These are phyloP conservation scores for Plectrocnemia conspersa DNA, from an alignment of 1,140 invertebrate species.

Conservation along the genomic window DNA sequence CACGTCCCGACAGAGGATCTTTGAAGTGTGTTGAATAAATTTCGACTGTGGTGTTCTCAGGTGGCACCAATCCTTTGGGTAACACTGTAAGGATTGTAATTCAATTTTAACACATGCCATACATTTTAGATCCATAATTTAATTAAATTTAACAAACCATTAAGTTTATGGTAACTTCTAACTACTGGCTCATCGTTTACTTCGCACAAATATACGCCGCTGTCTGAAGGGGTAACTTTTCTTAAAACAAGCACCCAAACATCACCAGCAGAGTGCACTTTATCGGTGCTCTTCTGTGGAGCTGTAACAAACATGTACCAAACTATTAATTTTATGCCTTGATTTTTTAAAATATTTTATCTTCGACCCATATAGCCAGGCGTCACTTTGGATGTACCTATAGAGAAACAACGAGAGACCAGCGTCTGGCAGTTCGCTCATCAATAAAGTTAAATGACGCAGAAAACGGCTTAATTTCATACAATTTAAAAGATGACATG, in stretches of 20 bases:
- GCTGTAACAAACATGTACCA: neutral
- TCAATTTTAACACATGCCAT: neutral
- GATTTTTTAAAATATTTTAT: too few species aligned
- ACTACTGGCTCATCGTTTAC: constrained; percentile 73
- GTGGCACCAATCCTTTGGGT: constrained; percentile 40
- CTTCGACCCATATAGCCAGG: too few species aligned
- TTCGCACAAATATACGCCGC: constrained; percentile 76
- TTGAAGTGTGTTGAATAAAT: constrained; percentile 47
- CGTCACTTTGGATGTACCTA: too few species aligned
- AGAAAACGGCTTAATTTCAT: too few species aligned
- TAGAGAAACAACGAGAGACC: too few species aligned
- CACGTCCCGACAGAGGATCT: constrained; percentile 44
- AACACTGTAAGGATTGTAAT: constrained; percentile 18
- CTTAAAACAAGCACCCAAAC: constrained; percentile 79
- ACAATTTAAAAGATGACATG: too few species aligned
- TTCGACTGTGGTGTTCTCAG: constrained; percentile 46
- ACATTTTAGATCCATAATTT: neutral
- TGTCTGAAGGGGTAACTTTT: constrained; percentile 60
- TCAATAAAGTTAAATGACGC: too few species aligned
- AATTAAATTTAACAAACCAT: constrained; percentile 52
- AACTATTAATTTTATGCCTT: too few species aligned
- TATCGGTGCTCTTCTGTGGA: constrained; percentile 6
- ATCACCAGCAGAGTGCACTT: constrained; percentile 60
- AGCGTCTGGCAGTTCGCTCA: too few species aligned
- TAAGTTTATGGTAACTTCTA: constrained; percentile 69